Base-by-base conservation (phyloP, 2,888 invertebrate genomes). In the Pseudanteris insignis region DNA sequence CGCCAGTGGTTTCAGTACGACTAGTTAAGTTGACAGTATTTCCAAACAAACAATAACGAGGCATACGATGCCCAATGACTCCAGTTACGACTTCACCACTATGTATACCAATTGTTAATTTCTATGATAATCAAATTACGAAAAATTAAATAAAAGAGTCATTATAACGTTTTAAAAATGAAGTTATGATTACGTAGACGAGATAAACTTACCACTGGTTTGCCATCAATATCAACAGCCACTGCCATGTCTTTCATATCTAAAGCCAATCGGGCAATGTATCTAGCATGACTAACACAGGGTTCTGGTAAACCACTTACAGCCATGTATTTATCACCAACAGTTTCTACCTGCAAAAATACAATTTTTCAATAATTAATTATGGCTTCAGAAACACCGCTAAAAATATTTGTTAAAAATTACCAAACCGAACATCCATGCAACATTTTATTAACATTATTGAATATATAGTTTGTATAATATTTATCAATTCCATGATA, bases 261-360 rank as follows among this genome's bases (percentile, higher is more conserved):
- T 13, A 96, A 81, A 4, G 96, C 96, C 24, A 96, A 83, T 55
- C 89, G 85, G 0, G 91, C 94, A 73, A 97, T 96, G 75, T 94
- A 94, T 68, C 90, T 89, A 8, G 96, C 95, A 75, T 97, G 96
- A 26, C 89, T 89, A 50, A 87, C 86, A 77, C 95, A 95, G 5
- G 90, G 90, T 76, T 96, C 95, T 0, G 96, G 96, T 43, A 96
- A 83, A 33, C 96, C 96, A 69, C 95, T 94, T 0, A 96, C 96
- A 0, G 96, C 95, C 96, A 96, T 97, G 79, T 97, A 97, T 80
- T 96, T 96, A 81, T 96, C 96, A 57, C 96, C 96, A 12, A 96
- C 94, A 7, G 96, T 97, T 82, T 97, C 96, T 59, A 97, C 96
- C 96, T 96, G 73, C 6, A 69, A 37, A 44, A 24, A 3, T 5